These are phyloP conservation scores for Ornithoptera alexandrae DNA, from an alignment of 2,888 invertebrate species.

Conservation along the genomic window DNA sequence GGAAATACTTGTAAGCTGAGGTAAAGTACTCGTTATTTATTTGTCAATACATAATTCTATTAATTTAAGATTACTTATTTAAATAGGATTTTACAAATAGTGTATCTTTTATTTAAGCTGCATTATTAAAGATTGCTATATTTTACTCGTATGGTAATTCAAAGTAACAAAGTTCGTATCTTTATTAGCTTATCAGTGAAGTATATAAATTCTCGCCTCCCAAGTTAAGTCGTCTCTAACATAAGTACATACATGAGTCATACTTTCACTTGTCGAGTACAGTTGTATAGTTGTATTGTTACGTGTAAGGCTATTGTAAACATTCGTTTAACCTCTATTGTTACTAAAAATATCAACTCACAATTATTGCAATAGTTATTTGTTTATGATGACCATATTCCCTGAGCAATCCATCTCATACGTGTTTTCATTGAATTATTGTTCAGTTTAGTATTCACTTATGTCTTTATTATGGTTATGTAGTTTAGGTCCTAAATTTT, in stretches of 20 bases:
- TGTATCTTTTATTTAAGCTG: neutral
- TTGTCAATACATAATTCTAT: slow-evolving; percentile 8
- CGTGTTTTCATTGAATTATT: too few species aligned
- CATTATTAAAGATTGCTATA: slow-evolving; percentile 1
- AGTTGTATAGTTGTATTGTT: neutral
- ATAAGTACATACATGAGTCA: slow-evolving; percentile 14
- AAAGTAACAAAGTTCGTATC: too few species aligned
- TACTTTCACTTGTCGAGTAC: slow-evolving; percentile 17
- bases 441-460: too few species aligned
- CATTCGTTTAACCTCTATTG: neutral
- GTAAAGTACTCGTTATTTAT: neutral
- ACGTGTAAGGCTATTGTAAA: neutral
- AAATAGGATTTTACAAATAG: neutral
- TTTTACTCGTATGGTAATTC: neutral
- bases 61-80: neutral
- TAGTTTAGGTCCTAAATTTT: too few species aligned
- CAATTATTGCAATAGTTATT: too few species aligned
- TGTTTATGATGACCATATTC: too few species aligned
- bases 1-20: too few species aligned
- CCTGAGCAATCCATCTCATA: too few species aligned
- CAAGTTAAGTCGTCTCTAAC: neutral
- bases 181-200: neutral
- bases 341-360: too few species aligned
- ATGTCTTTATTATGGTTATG: too few species aligned
- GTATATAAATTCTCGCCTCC: neutral